Percentiles rank a stretch among this genome's conserved stretches.
Evolutionary conservation across 2,113 vertebrate genomes (phyloP).

Genomic region (Macquaria australasica): DNA sequence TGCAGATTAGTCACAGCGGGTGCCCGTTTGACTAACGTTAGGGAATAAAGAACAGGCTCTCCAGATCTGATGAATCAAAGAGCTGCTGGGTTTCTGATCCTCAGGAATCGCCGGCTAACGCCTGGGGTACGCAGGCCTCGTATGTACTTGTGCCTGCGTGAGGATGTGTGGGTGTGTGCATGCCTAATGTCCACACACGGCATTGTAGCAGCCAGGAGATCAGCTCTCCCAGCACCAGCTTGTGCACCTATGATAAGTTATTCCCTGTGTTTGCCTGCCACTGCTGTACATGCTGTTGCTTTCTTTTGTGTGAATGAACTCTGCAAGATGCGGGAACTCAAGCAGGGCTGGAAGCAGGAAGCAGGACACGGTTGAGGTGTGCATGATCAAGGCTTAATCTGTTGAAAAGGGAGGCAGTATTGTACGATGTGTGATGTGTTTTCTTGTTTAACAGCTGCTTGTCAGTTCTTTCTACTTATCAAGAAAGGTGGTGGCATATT

Average conservation of each 20-base stretch:
- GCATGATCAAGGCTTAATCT: conserved; percentile 4
- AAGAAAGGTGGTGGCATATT: not conserved
- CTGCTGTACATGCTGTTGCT: conserved; percentile 24
- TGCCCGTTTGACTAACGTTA: conserved; percentile 23
- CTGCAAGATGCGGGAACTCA: conserved; percentile 10
- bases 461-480: not conserved
- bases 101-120: conserved; percentile 9
- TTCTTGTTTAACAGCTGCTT: conserved; percentile 8
- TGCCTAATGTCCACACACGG: not conserved
- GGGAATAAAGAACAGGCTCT: conserved; percentile 39
- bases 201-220: conserved; percentile 27
- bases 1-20: conserved; percentile 65
- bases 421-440: not conserved
- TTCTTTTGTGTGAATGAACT: conserved; percentile 21
- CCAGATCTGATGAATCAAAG: conserved; percentile 54
- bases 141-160: not conserved
- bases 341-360: not conserved
- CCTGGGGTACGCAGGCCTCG: not conserved
- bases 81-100: conserved; percentile 48
- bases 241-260: conserved; percentile 9
- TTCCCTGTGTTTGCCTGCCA: conserved; percentile 27
- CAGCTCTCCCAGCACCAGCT: conserved; percentile 21
- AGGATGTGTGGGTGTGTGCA: conserved; percentile 1
- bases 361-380: not conserved
- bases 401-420: not conserved